Evolutionary conservation across 2,113 vertebrate species (phyloP).

Genomic region (Silurus meridionalis): DNA sequence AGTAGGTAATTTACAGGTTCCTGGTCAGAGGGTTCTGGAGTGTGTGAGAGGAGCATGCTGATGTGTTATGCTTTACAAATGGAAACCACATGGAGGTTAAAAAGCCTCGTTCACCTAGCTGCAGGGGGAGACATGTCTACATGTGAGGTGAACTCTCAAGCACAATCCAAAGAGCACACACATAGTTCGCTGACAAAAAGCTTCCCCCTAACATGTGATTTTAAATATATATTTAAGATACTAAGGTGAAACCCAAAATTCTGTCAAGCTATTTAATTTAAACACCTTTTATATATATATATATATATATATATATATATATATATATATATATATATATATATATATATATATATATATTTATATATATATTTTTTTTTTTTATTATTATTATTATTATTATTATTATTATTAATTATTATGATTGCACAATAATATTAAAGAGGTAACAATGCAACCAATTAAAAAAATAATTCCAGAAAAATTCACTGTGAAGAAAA

Average conservation of each 20-base stretch:
- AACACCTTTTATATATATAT: too few species aligned
- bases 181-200: slow-evolving; percentile 44
- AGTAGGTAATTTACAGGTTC: slow-evolving; percentile 55
- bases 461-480: neutral
- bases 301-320: too few species aligned
- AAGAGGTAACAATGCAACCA: neutral
- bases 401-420: too few species aligned
- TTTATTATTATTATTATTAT: too few species aligned
- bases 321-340: too few species aligned
- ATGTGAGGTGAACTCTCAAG: slow-evolving; percentile 46
- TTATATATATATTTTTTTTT: too few species aligned
- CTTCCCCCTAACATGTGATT: slow-evolving; percentile 43
- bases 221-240: slow-evolving; percentile 13
- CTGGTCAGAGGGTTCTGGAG: slow-evolving; percentile 85
- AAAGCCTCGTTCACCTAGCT: slow-evolving; percentile 61
- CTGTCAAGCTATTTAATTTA: neutral
- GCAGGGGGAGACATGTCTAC: slow-evolving; percentile 46
- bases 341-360: too few species aligned
- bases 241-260: neutral
- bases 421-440: too few species aligned
- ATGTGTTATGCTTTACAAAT: slow-evolving; percentile 85
- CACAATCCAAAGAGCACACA: slow-evolving; percentile 40
- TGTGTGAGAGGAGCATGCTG: slow-evolving; percentile 81
- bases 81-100: slow-evolving; percentile 89
- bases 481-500: neutral